These are phyloP conservation scores for Callipepla squamata DNA, from an alignment of 2,113 vertebrate genomes.

Conservation along the genomic window DNA sequence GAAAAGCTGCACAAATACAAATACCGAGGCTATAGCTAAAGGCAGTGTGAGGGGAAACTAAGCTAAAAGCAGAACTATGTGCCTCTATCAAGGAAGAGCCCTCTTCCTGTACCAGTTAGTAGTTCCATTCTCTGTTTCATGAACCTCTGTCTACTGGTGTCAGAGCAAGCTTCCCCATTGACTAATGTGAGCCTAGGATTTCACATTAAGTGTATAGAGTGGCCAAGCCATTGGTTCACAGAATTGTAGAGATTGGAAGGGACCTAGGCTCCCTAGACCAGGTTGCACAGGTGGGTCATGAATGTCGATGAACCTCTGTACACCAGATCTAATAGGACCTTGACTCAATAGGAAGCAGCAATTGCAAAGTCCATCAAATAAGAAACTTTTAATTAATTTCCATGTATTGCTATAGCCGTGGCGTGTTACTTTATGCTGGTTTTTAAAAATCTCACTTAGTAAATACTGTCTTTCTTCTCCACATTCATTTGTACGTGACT, in stretches of 20 bases:
- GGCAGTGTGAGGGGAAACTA: not conserved
- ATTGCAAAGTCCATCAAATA: not conserved
- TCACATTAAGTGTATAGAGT: not conserved
- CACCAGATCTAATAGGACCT: not conserved
- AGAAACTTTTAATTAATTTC: not conserved
- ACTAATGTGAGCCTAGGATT: not conserved
- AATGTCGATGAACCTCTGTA: accelerated
- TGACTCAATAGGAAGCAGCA: not conserved
- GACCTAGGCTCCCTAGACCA: too few species aligned
- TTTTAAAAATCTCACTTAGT: not conserved
- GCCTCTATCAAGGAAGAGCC: not conserved
- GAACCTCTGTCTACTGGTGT: not conserved
- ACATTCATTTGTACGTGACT: not conserved
- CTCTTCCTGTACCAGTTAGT: not conserved
- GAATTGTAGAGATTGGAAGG: too few species aligned
- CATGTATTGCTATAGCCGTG: not conserved
- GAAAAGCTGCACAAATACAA: not conserved
- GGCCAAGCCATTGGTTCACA: too few species aligned
- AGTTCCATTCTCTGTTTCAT: not conserved
- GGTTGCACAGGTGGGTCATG: too few species aligned
- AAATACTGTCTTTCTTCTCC: not conserved
- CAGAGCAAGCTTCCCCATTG: accelerated
- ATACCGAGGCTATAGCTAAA: not conserved
- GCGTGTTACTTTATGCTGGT: not conserved
- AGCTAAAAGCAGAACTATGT: not conserved